Percentiles rank a stretch among this genome's conserved stretches.
phyloP scores from a whole-genome alignment of 2,888 invertebrate species.

The Julus scandinavius region DNA sequence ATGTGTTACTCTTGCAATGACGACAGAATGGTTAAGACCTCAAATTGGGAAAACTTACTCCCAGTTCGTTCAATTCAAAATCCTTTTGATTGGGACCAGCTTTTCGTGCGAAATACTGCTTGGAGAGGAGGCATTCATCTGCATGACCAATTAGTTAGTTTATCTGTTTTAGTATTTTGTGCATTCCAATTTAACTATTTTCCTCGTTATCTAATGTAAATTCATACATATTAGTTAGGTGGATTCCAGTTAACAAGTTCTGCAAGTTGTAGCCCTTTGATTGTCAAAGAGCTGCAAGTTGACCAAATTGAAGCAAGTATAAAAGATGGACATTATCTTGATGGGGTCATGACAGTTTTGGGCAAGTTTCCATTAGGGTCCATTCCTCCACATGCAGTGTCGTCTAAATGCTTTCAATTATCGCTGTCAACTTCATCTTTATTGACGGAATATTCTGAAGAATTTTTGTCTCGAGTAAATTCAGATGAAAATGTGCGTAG shows the following conservation, averaged over 20 bases:
- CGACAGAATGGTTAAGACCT: neutral
- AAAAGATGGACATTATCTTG: neutral
- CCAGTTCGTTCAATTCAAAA: neutral
- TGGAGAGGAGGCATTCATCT: constrained; percentile 48
- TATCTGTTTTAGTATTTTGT: neutral
- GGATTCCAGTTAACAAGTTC: constrained; percentile 13
- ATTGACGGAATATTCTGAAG: constrained; percentile 19
- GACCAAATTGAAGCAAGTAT: neutral
- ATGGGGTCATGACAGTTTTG: constrained; percentile 41
- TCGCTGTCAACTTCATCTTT: neutral
- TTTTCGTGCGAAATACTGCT: neutral
- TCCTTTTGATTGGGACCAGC: constrained; percentile 1
- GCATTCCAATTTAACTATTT: neutral
- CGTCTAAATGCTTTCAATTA: neutral
- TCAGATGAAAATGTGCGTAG: neutral
- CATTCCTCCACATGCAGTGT: constrained; percentile 47
- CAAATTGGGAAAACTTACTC: neutral
- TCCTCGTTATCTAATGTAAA: neutral
- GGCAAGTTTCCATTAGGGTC: constrained; percentile 23
- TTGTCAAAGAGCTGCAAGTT: neutral
- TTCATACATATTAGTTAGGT: neutral
- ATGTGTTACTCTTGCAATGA: neutral
- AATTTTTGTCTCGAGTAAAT: constrained; percentile 26
- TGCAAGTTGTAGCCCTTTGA: neutral
- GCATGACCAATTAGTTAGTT: neutral